Conservation (phyloP, 2,797 vertebrate genomes). For the Propithecus perrieri region DNA sequence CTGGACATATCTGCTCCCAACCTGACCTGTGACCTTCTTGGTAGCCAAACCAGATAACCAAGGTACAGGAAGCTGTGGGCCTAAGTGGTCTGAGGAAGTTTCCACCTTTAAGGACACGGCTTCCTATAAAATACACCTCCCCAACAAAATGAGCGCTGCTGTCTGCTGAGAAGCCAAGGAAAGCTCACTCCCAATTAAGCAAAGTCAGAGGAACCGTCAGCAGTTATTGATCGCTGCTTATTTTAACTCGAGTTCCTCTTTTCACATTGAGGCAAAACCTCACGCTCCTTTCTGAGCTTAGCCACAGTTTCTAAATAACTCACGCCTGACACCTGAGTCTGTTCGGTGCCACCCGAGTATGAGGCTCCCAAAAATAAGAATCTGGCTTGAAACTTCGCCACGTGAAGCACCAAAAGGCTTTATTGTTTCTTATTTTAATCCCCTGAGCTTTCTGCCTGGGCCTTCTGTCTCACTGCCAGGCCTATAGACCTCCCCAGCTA, state of each 20-base stretch:
- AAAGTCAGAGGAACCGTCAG: background rate
- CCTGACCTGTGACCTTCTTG: background rate
- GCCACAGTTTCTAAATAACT: conserved; percentile 71
- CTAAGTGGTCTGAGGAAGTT: background rate
- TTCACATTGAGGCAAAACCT: conserved; percentile 44
- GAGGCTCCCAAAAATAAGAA: background rate
- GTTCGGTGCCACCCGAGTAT: background rate
- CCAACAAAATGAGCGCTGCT: background rate
- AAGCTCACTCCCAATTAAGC: rapidly evolving
- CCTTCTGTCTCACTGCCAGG: background rate
- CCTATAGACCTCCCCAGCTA: background rate
- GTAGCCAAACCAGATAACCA: background rate
- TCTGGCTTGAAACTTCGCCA: background rate
- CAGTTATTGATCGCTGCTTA: background rate
- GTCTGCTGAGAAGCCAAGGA: background rate
- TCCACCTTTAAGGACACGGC: background rate
- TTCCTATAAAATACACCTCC: background rate
- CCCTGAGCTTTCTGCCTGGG: rapidly evolving
- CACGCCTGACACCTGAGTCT: conserved; percentile 9
- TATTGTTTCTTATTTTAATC: background rate
- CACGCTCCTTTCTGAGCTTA: conserved; percentile 47
- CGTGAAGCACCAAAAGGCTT: rapidly evolving
- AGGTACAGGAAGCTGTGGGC: background rate
- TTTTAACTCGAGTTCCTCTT: conserved; percentile 72
- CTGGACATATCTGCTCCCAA: background rate